phyloP scores from a whole-genome alignment of 2,113 vertebrate genomes.

The Amphilophus citrinellus region DNA sequence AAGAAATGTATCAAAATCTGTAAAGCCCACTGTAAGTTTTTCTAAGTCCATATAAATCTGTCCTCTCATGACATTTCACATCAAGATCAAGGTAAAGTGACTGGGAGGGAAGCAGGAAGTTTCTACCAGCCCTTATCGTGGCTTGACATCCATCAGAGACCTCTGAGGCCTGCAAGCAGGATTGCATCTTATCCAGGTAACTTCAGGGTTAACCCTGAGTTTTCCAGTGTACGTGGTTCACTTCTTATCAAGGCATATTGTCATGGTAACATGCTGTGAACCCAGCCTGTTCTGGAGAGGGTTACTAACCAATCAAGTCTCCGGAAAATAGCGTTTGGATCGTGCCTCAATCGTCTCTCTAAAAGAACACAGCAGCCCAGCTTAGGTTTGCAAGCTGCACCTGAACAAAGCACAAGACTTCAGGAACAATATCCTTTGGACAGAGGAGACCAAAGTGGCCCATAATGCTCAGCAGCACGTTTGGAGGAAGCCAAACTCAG shows the following conservation, averaged over 20 bases:
- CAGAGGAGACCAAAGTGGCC: not conserved
- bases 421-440: not conserved
- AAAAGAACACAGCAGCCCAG: not conserved
- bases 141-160: not conserved
- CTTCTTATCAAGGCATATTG: not conserved
- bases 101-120: fast-evolving
- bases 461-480: not conserved
- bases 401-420: not conserved
- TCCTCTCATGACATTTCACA: not conserved
- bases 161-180: not conserved
- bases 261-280: not conserved
- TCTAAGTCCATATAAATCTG: not conserved
- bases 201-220: fast-evolving
- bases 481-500: not conserved
- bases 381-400: not conserved
- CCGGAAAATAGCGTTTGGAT: not conserved
- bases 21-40: not conserved
- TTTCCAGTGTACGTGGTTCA: too few species aligned
- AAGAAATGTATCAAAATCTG: not conserved
- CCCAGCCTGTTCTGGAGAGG: not conserved
- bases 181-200: not conserved
- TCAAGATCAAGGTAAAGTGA: not conserved
- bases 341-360: fast-evolving
- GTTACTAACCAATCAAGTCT: not conserved
- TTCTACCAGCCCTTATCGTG: not conserved